Conservation (phyloP, 64 coral and sea anemone species). For the Cladopsammia gracilis region DNA sequence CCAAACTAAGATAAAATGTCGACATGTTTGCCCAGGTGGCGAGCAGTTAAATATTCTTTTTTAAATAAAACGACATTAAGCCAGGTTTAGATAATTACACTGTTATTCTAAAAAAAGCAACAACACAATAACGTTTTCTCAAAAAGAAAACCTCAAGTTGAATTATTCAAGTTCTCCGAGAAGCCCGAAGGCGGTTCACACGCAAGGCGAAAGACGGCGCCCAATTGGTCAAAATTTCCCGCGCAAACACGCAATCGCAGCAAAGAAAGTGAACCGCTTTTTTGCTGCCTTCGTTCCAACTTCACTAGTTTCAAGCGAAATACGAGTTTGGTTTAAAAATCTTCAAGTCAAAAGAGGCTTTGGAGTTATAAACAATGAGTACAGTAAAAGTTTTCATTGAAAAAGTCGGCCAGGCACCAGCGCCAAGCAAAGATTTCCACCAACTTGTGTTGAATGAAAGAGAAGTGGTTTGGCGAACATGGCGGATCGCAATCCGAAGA, state of each 20-base stretch:
- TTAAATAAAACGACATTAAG: neutral
- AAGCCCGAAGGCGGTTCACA: neutral
- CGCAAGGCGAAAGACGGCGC: neutral
- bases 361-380: constrained; percentile 8
- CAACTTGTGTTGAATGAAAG: constrained; percentile 68
- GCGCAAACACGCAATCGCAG: neutral
- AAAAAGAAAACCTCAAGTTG: neutral
- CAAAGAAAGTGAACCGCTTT: neutral
- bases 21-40: constrained; percentile 40
- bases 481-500: constrained; percentile 68
- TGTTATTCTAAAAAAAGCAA: neutral
- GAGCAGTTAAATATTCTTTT: constrained; percentile 1
- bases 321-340: neutral
- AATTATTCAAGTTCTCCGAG: too few relatives aligned
- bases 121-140: neutral
- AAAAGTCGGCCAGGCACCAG: constrained; percentile 64
- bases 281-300: neutral
- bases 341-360: neutral
- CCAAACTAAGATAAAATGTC: neutral
- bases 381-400: constrained; percentile 59
- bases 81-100: neutral
- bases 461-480: constrained; percentile 80
- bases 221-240: constrained; percentile 28
- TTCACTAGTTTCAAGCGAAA: neutral
- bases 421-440: constrained; percentile 81